phyloP scores from a whole-genome alignment of 2,113 vertebrate species.

The Colistium nudipinnis region DNA sequence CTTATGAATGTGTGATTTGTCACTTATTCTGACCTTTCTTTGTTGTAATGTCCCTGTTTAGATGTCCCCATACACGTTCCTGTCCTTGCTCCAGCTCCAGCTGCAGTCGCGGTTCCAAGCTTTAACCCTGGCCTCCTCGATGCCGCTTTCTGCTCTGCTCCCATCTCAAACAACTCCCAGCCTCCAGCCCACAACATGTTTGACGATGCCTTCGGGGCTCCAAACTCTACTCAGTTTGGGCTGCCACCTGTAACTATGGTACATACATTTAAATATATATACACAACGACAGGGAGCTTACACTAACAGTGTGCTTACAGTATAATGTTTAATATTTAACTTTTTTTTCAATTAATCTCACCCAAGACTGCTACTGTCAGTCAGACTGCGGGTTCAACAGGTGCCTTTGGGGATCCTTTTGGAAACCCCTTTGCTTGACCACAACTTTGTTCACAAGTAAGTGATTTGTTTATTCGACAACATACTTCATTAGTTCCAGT shows the following conservation, averaged over 20 bases:
- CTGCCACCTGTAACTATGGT: conserved; percentile 75
- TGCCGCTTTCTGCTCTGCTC: conserved; percentile 63
- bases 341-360: background rate
- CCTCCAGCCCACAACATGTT: conserved; percentile 69
- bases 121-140: conserved; percentile 60
- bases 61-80: conserved; percentile 79
- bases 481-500: background rate
- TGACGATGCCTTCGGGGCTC: conserved; percentile 84
- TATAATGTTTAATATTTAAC: background rate
- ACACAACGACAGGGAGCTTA: background rate
- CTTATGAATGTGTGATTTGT: background rate
- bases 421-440: conserved; percentile 91
- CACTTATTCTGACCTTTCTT: background rate
- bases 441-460: conserved; percentile 44
- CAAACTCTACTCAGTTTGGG: conserved; percentile 73
- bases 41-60: conserved; percentile 45
- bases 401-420: conserved; percentile 83
- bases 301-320: background rate
- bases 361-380: conserved; percentile 51
- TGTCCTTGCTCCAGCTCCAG: conserved; percentile 56
- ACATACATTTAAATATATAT: conserved; percentile 30
- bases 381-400: conserved; percentile 67
- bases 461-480: background rate
- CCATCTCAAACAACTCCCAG: conserved; percentile 21
- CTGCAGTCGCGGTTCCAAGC: conserved; percentile 31